phyloP scores from a whole-genome alignment of 2,797 vertebrate genomes.

The Fistularia commersonii region DNA sequence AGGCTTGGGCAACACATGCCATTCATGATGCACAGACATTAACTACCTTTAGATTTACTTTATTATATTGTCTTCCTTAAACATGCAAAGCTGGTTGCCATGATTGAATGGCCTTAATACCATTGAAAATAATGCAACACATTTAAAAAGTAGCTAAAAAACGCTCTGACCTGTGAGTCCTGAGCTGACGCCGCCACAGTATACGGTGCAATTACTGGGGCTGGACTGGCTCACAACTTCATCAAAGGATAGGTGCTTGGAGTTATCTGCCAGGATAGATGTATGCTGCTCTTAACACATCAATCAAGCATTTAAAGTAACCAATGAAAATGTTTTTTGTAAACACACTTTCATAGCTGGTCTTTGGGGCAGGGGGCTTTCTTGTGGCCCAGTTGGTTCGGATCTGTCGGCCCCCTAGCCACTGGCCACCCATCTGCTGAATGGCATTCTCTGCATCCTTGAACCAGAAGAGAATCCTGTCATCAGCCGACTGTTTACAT shows the following conservation, averaged over 20 bases:
- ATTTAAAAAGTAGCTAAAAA: neutral
- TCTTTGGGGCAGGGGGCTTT: conserved; percentile 96
- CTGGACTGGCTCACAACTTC: conserved; percentile 97
- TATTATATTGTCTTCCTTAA: too few species aligned
- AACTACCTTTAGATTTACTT: too few species aligned
- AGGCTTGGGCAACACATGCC: too few species aligned
- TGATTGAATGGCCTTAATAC: neutral
- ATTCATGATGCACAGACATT: too few species aligned
- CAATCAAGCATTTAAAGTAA: neutral
- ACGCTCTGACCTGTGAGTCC: conserved; percentile 86
- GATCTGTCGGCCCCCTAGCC: conserved; percentile 97
- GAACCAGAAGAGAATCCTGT: conserved; percentile 6
- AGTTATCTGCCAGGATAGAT: conserved; percentile 69
- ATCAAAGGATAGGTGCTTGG: conserved; percentile 95
- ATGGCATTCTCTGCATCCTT: conserved; percentile 98
- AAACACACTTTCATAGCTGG: conserved; percentile 87
- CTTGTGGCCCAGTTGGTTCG: conserved; percentile 98
- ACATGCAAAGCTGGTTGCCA: too few species aligned
- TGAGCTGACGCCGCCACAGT: conserved; percentile 92
- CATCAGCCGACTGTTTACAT: conserved; percentile 6
- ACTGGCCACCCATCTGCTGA: conserved; percentile 98
- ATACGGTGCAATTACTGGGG: conserved; percentile 96
- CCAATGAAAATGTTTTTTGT: neutral
- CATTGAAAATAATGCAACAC: neutral
- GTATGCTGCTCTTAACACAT: conserved; percentile 3